Conservation (phyloP, 2,797 vertebrate genomes). For the Hipposideros larvatus region DNA sequence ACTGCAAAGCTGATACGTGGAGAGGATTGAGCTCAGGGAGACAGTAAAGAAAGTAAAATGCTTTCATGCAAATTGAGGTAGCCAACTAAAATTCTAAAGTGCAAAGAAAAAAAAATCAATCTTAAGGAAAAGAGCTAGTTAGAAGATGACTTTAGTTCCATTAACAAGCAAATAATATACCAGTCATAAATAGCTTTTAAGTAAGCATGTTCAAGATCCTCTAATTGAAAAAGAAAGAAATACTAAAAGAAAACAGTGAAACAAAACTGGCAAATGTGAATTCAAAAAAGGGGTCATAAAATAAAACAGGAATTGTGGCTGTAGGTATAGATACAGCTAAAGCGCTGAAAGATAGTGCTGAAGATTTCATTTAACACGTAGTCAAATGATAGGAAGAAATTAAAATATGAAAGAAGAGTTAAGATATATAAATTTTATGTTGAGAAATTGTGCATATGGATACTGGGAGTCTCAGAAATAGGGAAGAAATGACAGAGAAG, state of each 20-base stretch:
- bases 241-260: not conserved
- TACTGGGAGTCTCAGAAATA: not conserved
- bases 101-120: not conserved
- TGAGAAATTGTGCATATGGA: not conserved
- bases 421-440: not conserved
- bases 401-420: not conserved
- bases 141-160: not conserved
- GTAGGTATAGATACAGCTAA: not conserved
- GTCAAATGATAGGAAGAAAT: not conserved
- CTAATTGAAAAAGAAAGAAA: not conserved
- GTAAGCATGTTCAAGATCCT: not conserved
- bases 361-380: not conserved
- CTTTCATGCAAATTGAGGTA: not conserved
- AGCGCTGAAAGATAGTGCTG: not conserved
- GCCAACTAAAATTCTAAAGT: not conserved
- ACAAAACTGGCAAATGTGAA: not conserved
- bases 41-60: not conserved
- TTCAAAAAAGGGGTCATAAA: not conserved
- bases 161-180: not conserved
- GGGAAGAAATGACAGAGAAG: not conserved
- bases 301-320: conserved; percentile 8
- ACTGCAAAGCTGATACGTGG: not conserved
- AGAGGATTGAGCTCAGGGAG: not conserved
- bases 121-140: not conserved
- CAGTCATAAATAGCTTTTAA: not conserved